phyloP scores from a whole-genome alignment of 2,888 invertebrate genomes.

The Erebia aethiops region DNA sequence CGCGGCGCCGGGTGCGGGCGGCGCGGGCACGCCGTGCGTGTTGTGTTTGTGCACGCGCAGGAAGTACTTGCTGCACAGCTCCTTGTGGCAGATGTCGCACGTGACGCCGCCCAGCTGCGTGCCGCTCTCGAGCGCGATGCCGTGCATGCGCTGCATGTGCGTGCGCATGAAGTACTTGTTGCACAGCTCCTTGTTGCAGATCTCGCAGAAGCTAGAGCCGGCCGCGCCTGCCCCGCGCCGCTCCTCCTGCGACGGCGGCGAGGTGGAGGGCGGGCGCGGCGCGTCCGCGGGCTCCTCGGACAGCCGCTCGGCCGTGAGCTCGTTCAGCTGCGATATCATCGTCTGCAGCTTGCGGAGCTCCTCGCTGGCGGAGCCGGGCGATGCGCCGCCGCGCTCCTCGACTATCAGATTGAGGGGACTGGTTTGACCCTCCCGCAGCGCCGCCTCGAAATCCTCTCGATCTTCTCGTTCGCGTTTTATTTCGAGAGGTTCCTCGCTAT shows the following conservation, averaged over 20 bases:
- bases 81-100: constrained; percentile 99
- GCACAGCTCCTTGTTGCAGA: constrained; percentile 99
- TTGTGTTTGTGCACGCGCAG: constrained; percentile 98
- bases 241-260: constrained; percentile 71
- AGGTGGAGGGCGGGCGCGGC: constrained; percentile 64
- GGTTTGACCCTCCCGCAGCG: constrained; percentile 85
- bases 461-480: constrained; percentile 81
- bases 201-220: constrained; percentile 96
- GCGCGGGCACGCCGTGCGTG: constrained; percentile 97
- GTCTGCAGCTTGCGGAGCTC: constrained; percentile 94
- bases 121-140: constrained; percentile 95
- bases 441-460: constrained; percentile 71
- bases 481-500: constrained; percentile 62
- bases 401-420: constrained; percentile 91
- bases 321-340: constrained; percentile 95
- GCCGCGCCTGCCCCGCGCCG: constrained; percentile 74
- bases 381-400: constrained; percentile 83
- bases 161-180: constrained; percentile 99
- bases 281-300: constrained; percentile 64
- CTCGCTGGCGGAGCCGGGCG: constrained; percentile 88
- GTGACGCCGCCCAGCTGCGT: constrained; percentile 96
- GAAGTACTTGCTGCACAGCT: constrained; percentile 98
- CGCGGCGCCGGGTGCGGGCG: constrained; percentile 84
- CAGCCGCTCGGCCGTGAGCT: constrained; percentile 85
- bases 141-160: constrained; percentile 99